A percentile compares a stretch with the other conserved stretches of the same genome.
These are phyloP conservation scores for Phyto melanocephala DNA, from an alignment of 2,888 invertebrate species.

Conservation along the genomic window DNA sequence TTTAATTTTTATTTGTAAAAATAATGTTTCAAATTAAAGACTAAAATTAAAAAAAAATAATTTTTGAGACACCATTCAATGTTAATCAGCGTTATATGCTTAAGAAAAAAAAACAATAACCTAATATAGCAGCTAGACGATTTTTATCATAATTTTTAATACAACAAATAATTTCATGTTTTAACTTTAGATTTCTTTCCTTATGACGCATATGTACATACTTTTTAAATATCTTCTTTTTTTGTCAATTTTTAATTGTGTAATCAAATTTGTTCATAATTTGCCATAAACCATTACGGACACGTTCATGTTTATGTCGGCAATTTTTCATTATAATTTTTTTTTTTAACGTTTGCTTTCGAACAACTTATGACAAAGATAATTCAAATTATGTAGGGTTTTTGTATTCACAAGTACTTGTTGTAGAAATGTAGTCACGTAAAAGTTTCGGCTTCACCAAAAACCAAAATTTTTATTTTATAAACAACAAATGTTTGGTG, in stretches of 20 bases:
- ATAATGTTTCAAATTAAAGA: too few species aligned
- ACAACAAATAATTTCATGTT: background rate
- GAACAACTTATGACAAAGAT: background rate
- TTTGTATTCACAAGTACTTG: background rate
- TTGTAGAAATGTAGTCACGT: background rate
- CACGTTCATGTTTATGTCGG: slow-evolving; percentile 15
- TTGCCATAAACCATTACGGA: slow-evolving; percentile 21
- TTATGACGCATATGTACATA: too few species aligned
- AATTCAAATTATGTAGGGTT: background rate
- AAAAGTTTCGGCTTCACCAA: background rate
- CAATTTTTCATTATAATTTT: background rate
- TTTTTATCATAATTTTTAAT: too few species aligned
- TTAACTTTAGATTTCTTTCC: background rate
- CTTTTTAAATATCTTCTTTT: too few species aligned
- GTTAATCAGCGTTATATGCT: too few species aligned
- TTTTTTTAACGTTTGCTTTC: background rate
- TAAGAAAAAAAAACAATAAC: too few species aligned
- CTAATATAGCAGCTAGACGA: too few species aligned
- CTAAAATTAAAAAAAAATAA: too few species aligned
- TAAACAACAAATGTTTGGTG: background rate
- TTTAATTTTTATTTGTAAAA: too few species aligned
- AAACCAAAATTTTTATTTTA: background rate
- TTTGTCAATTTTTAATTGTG: background rate
- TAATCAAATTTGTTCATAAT: slow-evolving; percentile 3
- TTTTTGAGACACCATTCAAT: too few species aligned